Evolutionary conservation across 2,888 invertebrate genomes (phyloP), one percentile per base, ranked within the genome.

Genomic region (Catocala nupta): DNA sequence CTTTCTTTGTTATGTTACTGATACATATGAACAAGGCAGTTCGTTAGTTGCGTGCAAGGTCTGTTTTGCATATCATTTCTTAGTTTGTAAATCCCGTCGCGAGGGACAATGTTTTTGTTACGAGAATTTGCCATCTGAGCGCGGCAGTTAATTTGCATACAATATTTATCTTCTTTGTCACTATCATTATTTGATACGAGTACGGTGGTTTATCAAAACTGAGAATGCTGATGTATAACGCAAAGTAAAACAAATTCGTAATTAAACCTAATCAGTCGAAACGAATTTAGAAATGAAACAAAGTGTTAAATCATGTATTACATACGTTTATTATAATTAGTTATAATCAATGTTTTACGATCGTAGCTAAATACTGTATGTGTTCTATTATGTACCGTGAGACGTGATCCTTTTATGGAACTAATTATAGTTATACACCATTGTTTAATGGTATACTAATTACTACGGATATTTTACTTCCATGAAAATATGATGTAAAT

Each of bases 391-490:
- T 8, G 16, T 43, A 39, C 43, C 50, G 16, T 48, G 34, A 49
- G 50, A 60, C 48, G 52, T 57, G 71, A 16, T 48, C 13, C 25
- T 43, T 53, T 65, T 59, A 65, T 57, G 65, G 45, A 77, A 72
- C 72, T 57, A 70, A 75, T 72, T 65, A 58, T 7, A 43, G 60
- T 65, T 72, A 68, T 50, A 70, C 55, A 66, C 50, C 55, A 66
- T 75, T 70, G 70, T 70, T 77, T 42, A 64, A 60, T 61, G n/a
- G 44, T 53, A 55, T 56, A 56, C 55, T 59, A 65, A 66, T 65
- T 44, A 63, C 12, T 39, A 39, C 36, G 36, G 36, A 39, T 9
- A 9, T 39, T 8, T 39, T 39, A 39, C 36, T 39, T 39, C 9
- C 6, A 39, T 39, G 36, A 8, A 8, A 39, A 39, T 8, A 9